These are phyloP conservation scores for Gymnopithys bicolor DNA, from an alignment of 2,797 vertebrate genomes.

Conservation along the genomic window DNA sequence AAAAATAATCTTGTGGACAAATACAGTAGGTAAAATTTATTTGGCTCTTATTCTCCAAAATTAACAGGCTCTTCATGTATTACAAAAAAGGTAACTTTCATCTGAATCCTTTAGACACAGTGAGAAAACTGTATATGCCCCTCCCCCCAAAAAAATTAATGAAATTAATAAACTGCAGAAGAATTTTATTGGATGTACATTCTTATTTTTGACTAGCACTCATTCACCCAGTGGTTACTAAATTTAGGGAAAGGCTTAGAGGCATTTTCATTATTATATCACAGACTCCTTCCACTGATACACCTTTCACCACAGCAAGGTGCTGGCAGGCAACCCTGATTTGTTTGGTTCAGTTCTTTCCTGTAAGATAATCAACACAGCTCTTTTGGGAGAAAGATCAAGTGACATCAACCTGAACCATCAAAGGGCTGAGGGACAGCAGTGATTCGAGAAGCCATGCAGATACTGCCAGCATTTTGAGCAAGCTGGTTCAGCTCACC, in stretches of 20 bases:
- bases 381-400: background rate
- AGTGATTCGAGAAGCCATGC: background rate
- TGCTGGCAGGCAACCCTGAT: conserved; percentile 54
- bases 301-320: conserved; percentile 58
- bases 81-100: background rate
- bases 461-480: background rate
- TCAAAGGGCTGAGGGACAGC: background rate
- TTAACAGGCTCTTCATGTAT: background rate
- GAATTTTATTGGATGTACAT: background rate
- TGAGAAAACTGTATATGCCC: background rate
- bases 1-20: background rate
- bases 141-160: background rate
- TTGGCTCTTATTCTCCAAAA: background rate
- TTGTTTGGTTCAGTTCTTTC: conserved; percentile 69
- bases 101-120: background rate
- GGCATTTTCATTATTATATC: conserved; percentile 64
- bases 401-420: background rate
- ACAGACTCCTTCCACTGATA: conserved; percentile 46
- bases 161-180: background rate
- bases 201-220: background rate
- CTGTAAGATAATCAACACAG: background rate
- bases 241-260: conserved; percentile 66
- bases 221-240: background rate
- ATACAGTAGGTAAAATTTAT: background rate
- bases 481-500: accelerated